phyloP scores from a whole-genome alignment of 2,888 invertebrate genomes.

The Tanypteryx hageni region DNA sequence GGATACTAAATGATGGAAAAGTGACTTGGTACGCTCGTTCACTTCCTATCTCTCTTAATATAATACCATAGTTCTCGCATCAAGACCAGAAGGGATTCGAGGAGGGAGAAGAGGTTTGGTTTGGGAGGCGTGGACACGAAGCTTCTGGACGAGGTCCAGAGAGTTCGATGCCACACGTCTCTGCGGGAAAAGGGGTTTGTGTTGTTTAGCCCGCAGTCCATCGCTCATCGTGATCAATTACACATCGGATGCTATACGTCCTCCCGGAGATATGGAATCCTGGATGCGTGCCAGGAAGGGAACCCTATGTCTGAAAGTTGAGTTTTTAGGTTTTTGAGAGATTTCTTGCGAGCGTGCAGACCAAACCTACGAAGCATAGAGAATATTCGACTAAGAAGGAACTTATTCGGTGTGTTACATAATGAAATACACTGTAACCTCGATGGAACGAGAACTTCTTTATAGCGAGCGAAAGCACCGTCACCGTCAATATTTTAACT shows the following conservation, averaged over 20 bases:
- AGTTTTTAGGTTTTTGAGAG: background rate
- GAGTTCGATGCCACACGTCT: background rate
- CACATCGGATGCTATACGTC: constrained; percentile 39
- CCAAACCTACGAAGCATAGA: too few relatives aligned
- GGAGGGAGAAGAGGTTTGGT: background rate
- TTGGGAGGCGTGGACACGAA: background rate
- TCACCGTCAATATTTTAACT: too few relatives aligned
- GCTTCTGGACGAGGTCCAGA: constrained; percentile 29
- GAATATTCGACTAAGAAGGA: too few relatives aligned
- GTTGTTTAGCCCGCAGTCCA: background rate
- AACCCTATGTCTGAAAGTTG: background rate
- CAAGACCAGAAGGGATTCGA: background rate
- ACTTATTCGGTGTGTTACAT: too few relatives aligned
- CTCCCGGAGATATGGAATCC: constrained; percentile 17
- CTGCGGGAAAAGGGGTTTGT: background rate
- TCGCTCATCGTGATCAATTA: constrained; percentile 61
- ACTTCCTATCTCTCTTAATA: background rate
- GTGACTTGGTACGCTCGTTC: background rate
- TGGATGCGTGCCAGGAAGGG: constrained; percentile 25
- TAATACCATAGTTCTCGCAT: background rate
- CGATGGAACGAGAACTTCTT: too few relatives aligned
- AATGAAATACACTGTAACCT: too few relatives aligned
- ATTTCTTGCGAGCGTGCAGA: too few relatives aligned
- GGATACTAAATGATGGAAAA: background rate
- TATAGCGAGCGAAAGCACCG: too few relatives aligned